Evolutionary conservation across 2,113 vertebrate species (phyloP), one percentile per base, ranked within the genome.

Genomic region (Regulus satrapa): DNA sequence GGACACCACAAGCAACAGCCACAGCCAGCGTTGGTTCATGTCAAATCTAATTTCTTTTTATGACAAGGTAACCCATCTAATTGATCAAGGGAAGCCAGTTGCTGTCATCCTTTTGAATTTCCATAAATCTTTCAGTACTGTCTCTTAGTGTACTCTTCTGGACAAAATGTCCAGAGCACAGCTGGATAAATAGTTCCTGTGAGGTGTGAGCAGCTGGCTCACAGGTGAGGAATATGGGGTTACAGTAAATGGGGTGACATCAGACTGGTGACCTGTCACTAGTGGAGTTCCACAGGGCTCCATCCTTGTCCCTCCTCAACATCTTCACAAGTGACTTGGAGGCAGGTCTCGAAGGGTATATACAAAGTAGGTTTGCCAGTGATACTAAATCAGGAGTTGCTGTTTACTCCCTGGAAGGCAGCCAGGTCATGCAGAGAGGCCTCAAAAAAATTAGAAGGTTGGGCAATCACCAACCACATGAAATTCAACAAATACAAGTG

Each of bases 301-400:
- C 12, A 26, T 34, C 43, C 31, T 85, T 7, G 13, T 40, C 25
- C 8, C 5, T 49, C 31, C 28, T 51, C 43, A 58, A 3, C 8
- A 25, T 49, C 20, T 67, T 58, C 31, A 26, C 26, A 25, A 43
- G 26, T 9, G 5, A 18, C 7, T 26, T 41, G 12, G 4, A 49
- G 0, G 1, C 13, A 26, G 17, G 20, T 41, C 52, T 75, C 2
- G 1, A 49, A 36, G 31, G 19, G n/a, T n/a, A n/a, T 29, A 11
- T 43, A 49, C 20, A 9, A 3, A 28, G 14, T 18, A 25, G 14
- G 10, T 58, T 49, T 67, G 25, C 10, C 13, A 20, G 21, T 25
- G 43, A 18, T 25, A 51, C 36, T 21, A 12, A 58, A 26, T 3
- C 72, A 26, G 31, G 25, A 34, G 61, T 10, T 29, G 51, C 14